Conservation (phyloP, 2,797 vertebrate genomes). For the Antrozous pallidus region DNA sequence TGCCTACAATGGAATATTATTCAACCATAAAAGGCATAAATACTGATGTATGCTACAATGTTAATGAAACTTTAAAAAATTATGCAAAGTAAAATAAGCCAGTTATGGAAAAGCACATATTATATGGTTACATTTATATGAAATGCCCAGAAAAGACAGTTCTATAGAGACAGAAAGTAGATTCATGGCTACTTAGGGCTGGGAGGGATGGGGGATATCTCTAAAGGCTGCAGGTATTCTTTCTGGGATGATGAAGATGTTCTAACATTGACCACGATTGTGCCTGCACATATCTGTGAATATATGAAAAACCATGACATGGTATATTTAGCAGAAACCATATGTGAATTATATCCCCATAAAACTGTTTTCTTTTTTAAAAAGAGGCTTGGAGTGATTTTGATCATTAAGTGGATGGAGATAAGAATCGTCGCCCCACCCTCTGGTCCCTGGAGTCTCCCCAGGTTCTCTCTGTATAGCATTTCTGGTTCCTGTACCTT, state of each 20-base stretch:
- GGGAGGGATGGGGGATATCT: fast-evolving
- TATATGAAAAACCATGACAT: not conserved
- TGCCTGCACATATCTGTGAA: not conserved
- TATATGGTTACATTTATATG: not conserved
- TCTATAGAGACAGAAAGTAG: not conserved
- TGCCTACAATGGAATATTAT: not conserved
- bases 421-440: not conserved
- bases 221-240: not conserved
- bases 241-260: not conserved
- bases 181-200: not conserved
- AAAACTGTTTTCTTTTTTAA: not conserved
- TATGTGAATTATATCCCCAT: not conserved
- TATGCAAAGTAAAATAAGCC: not conserved
- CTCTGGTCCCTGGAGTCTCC: too few relatives aligned
- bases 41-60: not conserved
- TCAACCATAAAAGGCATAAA: not conserved
- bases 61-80: not conserved
- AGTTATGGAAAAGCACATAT: not conserved
- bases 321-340: not conserved
- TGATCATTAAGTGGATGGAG: not conserved
- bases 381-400: not conserved
- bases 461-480: not conserved
- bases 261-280: not conserved
- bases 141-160: not conserved
- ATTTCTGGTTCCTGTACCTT: not conserved